Base-by-base conservation (phyloP, 2,888 invertebrate genomes). In the Macaria notata region DNA sequence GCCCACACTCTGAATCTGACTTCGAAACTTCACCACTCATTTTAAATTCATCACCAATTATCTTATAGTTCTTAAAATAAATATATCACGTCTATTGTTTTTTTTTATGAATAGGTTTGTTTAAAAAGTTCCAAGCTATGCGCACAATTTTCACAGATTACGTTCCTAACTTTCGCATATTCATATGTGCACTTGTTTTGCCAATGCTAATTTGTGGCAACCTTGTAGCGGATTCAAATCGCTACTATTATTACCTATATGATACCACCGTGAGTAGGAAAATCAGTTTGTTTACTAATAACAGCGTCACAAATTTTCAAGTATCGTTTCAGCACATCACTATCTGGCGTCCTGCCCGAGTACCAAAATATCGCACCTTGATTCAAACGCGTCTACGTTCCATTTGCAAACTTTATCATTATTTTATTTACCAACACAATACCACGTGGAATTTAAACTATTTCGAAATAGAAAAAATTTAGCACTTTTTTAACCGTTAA, bases 301-400 rank as follows among this genome's bases (percentile, higher is more conserved):
- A 72, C 70, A 59, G 59, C 54, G 54, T 61, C 68, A 65, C 63
- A 41, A 31, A 58, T 61, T 70, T 66, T 60, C 8, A 50, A 9
- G 33, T 64, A 68, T 49, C 55, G 54, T 56, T 53, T 55, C 49
- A 57, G 39, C 45, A 70, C 69, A 65, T 72, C 74, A 72, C 73
- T 68, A 64, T 73, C 70, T 89, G 90, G 90, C 89, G 64, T 55
- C 62, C 59, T 83, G 88, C 90, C 90, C 83, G 77, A 63, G 63
- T 78, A 86, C 85, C 68, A 70, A 79, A 88, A 88, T 89, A 87
- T 77, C 78, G 65, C 76, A 75, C 83, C 84, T 84, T 83, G 81
- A 78, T 74, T 76, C 69, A 57, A 59, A 44, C 53, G 46, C 58
- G 62, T 67, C 60, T 64, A 69, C 68, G 73, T 67, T 62, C 65